Conservation (phyloP, 1,140 invertebrate species). For the Penaeus vannamei region DNA sequence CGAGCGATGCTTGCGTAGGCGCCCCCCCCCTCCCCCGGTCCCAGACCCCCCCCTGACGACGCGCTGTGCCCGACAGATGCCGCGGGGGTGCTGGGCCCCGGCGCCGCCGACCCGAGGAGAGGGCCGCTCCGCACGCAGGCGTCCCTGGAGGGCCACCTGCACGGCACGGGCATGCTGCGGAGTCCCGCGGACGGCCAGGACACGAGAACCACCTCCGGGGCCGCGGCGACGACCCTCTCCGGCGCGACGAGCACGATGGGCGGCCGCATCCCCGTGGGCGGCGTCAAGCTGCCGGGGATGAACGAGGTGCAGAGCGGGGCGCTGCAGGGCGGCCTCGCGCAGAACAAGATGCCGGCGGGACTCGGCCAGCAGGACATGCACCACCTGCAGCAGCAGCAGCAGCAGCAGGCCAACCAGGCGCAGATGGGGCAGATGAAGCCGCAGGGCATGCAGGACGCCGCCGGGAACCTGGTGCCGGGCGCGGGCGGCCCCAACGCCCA, state of each 20-base stretch:
- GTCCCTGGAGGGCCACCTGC: conserved; percentile 50
- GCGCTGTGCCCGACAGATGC: conserved; percentile 47
- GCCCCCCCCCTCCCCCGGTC: neutral
- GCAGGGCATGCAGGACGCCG: conserved; percentile 22
- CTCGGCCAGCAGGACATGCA: conserved; percentile 29
- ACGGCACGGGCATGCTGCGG: conserved; percentile 57
- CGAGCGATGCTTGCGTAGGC: too few relatives aligned
- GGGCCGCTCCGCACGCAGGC: conserved; percentile 50
- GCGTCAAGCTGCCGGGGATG: conserved; percentile 53
- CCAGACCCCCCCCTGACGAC: neutral
- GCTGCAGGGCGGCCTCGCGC: conserved; percentile 12
- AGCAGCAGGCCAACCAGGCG: neutral
- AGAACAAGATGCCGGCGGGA: conserved; percentile 9
- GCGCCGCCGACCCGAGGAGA: conserved; percentile 41
- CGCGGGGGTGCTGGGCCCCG: conserved; percentile 41
- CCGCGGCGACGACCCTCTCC: conserved; percentile 28
- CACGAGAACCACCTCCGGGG: conserved; percentile 53
- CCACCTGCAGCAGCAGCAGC: neutral
- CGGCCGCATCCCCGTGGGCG: conserved; percentile 41
- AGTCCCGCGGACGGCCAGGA: conserved; percentile 67
- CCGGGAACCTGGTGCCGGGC: neutral
- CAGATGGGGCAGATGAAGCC: neutral
- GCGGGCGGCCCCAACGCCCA: neutral
- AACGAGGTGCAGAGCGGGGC: conserved; percentile 44
- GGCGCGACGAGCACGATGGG: conserved; percentile 5